phyloP scores from a whole-genome alignment of 2,797 vertebrate genomes.

The Botia kubotai region DNA sequence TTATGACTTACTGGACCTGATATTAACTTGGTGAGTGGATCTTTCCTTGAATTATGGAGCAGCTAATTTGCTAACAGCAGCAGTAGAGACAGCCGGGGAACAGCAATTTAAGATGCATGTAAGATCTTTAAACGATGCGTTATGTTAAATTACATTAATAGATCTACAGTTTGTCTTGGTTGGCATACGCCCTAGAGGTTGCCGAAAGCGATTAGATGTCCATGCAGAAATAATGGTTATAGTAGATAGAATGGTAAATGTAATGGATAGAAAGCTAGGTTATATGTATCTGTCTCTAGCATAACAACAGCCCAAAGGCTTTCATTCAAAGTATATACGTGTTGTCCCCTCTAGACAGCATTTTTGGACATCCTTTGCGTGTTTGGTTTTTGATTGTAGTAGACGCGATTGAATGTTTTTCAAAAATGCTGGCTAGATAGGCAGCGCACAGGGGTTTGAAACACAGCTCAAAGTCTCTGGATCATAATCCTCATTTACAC shows the following conservation, averaged over 20 bases:
- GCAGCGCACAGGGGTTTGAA: conserved; percentile 9
- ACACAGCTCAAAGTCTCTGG: conserved; percentile 27
- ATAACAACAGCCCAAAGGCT: conserved; percentile 15
- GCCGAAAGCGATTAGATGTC: neutral
- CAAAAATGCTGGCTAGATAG: conserved; percentile 21
- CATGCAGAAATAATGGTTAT: neutral
- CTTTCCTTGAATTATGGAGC: conserved; percentile 22
- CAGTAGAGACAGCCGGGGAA: neutral
- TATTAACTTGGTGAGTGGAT: conserved; percentile 44
- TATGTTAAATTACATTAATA: neutral
- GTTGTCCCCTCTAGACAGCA: neutral
- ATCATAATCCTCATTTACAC: conserved; percentile 33
- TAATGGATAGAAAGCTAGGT: conserved; percentile 35
- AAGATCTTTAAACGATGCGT: neutral
- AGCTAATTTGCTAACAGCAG: conserved; percentile 20
- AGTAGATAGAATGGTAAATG: neutral
- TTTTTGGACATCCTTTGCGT: neutral
- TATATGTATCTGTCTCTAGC: conserved; percentile 31
- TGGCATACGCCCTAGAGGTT: conserved; percentile 21
- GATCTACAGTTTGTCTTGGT: neutral
- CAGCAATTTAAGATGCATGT: neutral
- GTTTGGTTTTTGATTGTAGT: neutral
- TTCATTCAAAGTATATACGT: neutral
- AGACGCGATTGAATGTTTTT: neutral
- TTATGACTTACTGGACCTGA: neutral